phyloP scores from a whole-genome alignment of 2,113 vertebrate genomes.

The Brevimyrus niger region DNA sequence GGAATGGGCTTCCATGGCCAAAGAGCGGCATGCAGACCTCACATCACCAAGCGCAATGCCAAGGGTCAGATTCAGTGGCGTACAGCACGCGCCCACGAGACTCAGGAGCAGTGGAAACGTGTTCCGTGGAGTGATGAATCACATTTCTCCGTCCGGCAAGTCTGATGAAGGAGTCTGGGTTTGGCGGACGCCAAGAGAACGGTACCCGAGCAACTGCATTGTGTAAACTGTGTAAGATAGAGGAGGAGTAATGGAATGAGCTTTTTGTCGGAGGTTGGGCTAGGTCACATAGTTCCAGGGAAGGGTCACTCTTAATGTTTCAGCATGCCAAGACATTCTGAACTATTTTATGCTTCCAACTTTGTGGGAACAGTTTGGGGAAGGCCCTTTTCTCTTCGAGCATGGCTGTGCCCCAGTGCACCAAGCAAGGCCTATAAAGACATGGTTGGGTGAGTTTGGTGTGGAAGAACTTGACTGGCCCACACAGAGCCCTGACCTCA shows the following conservation, averaged over 20 bases:
- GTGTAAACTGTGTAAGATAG: background rate
- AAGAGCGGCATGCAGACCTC: no score
- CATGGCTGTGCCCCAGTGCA: background rate
- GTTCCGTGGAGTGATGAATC: no score
- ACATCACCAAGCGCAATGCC: no score
- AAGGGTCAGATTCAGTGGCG: no score
- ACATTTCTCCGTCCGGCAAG: no score
- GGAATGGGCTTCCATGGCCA: no score
- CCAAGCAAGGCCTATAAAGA: background rate
- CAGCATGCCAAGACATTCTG: background rate
- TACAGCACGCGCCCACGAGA: no score
- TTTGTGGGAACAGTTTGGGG: background rate
- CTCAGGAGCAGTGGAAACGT: no score
- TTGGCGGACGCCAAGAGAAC: background rate
- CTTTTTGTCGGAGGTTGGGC: background rate
- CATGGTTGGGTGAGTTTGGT: background rate
- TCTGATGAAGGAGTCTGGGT: background rate
- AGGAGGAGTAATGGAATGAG: background rate
- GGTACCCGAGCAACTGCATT: background rate
- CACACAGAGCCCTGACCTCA: background rate
- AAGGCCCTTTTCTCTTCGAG: background rate
- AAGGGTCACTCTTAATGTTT: background rate
- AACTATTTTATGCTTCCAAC: background rate
- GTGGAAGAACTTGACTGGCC: background rate
- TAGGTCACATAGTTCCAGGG: background rate